phyloP scores from a whole-genome alignment of 2,888 invertebrate species.

The Polylopha cassiicola region DNA sequence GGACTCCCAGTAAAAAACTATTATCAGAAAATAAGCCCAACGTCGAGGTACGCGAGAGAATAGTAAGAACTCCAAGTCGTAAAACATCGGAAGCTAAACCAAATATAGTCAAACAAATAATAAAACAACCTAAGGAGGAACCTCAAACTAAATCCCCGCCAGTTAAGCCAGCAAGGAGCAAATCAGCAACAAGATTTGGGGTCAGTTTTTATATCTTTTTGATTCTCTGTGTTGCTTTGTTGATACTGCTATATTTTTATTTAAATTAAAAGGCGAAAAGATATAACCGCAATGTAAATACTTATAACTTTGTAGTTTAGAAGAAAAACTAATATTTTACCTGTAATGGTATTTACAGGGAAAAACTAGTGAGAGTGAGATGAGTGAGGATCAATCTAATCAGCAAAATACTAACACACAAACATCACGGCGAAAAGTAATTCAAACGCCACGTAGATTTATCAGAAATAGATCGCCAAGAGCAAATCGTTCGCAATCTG shows the following conservation, averaged over 20 bases:
- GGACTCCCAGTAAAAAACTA: slow-evolving; percentile 64
- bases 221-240: slow-evolving; percentile 58
- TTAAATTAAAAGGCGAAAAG: slow-evolving; percentile 45
- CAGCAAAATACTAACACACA: slow-evolving; percentile 43
- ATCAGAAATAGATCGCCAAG: slow-evolving; percentile 64
- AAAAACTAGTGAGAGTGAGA: slow-evolving; percentile 77
- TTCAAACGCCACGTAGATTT: slow-evolving; percentile 63
- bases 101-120: slow-evolving; percentile 40
- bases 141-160: slow-evolving; percentile 55
- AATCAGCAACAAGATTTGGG: slow-evolving; percentile 70
- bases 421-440: slow-evolving; percentile 53
- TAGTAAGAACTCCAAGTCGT: slow-evolving; percentile 66
- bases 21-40: slow-evolving; percentile 54
- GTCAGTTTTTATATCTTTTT: slow-evolving; percentile 68
- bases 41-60: slow-evolving; percentile 63
- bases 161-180: slow-evolving; percentile 70
- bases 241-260: slow-evolving; percentile 62
- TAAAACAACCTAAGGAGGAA: slow-evolving; percentile 48
- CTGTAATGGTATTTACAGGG: slow-evolving; percentile 69
- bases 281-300: slow-evolving; percentile 41
- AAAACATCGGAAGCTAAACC: slow-evolving; percentile 55
- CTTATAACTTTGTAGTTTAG: slow-evolving; percentile 41
- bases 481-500: slow-evolving; percentile 76
- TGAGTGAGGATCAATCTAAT: slow-evolving; percentile 70
- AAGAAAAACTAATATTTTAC: slow-evolving; percentile 53